Conservation (phyloP, 2,888 invertebrate species). For the Phortica okadai region DNA sequence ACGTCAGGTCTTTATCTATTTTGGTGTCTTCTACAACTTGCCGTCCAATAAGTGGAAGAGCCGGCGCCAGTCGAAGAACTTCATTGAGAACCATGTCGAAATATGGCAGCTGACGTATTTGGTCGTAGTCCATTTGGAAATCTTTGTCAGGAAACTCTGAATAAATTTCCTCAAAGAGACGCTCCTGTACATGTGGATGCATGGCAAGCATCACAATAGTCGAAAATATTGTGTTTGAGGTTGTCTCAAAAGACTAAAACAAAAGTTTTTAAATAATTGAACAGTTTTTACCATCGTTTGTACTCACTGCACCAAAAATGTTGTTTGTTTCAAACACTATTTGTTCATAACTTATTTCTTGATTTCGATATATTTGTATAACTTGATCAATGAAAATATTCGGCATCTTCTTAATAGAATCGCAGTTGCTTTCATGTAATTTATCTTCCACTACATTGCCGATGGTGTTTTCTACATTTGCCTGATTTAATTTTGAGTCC, state of each 20-base stretch:
- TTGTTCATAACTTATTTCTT: not conserved
- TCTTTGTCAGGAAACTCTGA: slow-evolving; percentile 21
- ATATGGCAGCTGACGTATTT: slow-evolving; percentile 50
- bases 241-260: slow-evolving; percentile 23
- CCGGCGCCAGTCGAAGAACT: slow-evolving; percentile 53
- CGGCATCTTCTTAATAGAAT: not conserved
- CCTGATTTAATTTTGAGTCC: not conserved
- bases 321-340: not conserved
- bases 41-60: slow-evolving; percentile 56
- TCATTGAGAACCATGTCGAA: slow-evolving; percentile 61
- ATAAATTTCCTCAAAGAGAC: slow-evolving; percentile 24
- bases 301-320: slow-evolving; percentile 2
- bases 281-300: not conserved
- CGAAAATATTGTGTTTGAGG: slow-evolving; percentile 2
- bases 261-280: not conserved
- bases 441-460: not conserved
- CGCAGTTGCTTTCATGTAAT: slow-evolving; percentile 47
- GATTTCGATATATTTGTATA: slow-evolving; percentile 1
- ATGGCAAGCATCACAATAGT: slow-evolving; percentile 23
- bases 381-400: slow-evolving; percentile 15
- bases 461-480: slow-evolving; percentile 38
- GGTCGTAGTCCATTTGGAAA: slow-evolving; percentile 13
- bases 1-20: slow-evolving; percentile 44
- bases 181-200: slow-evolving; percentile 23
- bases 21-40: slow-evolving; percentile 44